These are phyloP conservation scores for Helicolenus hilgendorfi DNA, from an alignment of 2,797 vertebrate genomes.

Conservation along the genomic window DNA sequence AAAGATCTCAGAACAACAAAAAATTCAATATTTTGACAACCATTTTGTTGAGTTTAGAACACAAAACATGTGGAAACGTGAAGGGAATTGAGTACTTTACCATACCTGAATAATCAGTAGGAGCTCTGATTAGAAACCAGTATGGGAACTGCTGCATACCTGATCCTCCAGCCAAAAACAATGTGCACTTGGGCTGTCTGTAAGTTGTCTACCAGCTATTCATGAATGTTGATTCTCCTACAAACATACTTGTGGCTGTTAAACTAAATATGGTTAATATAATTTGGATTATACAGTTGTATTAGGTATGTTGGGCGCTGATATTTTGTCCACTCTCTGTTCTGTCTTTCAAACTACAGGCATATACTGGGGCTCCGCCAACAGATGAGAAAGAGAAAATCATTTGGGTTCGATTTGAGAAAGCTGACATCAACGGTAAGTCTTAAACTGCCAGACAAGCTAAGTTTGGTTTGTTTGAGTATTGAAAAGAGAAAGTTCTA, in stretches of 20 bases:
- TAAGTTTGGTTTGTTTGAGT: neutral
- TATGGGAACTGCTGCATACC: neutral
- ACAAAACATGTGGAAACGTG: neutral
- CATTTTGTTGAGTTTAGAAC: neutral
- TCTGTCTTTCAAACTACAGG: constrained; percentile 84
- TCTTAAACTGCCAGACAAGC: neutral
- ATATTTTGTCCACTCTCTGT: neutral
- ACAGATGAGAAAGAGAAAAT: constrained; percentile 99
- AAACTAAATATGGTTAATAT: neutral
- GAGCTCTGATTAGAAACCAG: neutral
- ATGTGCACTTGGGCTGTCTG: neutral
- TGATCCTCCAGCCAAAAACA: neutral
- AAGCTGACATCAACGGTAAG: constrained; percentile 93
- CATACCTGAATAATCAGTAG: neutral
- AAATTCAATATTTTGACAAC: neutral
- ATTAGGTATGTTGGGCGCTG: neutral
- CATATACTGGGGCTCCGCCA: constrained; percentile 95
- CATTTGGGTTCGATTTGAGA: constrained; percentile 98
- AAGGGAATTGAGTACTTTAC: neutral
- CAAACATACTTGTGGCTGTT: neutral
- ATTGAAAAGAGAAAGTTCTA: neutral
- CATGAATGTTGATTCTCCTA: neutral
- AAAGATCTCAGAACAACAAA: neutral
- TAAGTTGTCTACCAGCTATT: neutral
- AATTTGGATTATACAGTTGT: neutral